Evolutionary conservation across 2,113 vertebrate species (phyloP).

Genomic region (Collichthys lucidus): DNA sequence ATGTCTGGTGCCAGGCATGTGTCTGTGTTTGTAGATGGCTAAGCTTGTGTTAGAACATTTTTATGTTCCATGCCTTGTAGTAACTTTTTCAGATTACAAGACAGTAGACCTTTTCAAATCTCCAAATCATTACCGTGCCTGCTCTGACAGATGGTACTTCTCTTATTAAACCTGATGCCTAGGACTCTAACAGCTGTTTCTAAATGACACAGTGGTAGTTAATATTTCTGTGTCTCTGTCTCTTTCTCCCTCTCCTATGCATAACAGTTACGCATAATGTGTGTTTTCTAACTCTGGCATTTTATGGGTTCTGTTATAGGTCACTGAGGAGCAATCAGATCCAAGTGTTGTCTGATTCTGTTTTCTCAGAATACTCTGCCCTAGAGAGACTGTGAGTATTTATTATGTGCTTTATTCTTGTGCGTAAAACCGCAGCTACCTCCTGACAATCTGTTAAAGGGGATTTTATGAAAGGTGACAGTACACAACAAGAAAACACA

Average conservation of each 20-base stretch:
- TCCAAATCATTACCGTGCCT: neutral
- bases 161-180: neutral
- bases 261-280: neutral
- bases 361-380: constrained; percentile 81
- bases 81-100: neutral
- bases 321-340: constrained; percentile 84
- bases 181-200: neutral
- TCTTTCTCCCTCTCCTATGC: neutral
- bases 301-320: constrained; percentile 68
- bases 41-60: neutral
- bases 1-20: neutral
- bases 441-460: neutral
- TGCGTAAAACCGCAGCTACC: neutral
- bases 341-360: constrained; percentile 77
- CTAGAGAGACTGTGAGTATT: constrained; percentile 85
- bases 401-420: neutral
- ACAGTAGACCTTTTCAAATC: neutral
- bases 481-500: too few species aligned
- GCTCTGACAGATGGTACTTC: neutral
- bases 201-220: neutral
- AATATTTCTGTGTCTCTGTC: neutral
- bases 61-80: neutral
- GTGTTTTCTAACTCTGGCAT: constrained; percentile 3
- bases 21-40: too few species aligned
- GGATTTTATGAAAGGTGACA: neutral